Evolutionary conservation across 2,888 invertebrate genomes (phyloP), one percentile per base, ranked within the genome.

Genomic region (Cataglyphis livida): DNA sequence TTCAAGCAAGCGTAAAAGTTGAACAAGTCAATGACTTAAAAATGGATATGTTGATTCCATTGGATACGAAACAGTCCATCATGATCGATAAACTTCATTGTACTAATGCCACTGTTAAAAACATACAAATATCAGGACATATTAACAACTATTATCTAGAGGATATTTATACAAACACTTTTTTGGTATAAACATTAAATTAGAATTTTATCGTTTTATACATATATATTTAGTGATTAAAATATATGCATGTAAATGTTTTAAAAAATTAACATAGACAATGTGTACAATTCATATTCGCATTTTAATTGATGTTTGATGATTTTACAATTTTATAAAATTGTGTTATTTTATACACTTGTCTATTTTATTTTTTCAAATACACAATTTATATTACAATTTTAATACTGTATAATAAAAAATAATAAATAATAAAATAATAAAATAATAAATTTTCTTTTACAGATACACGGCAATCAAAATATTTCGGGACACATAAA

Each of bases 121-220:
- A 90, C 10, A 18, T 93, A 21, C 78, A 89, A 21, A 82, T 90
- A 15, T 38, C 18, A 15, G 95, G 94, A 0, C 85, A 54, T 0
- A 89, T 95, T 0, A 96, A 96, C 89, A 94, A 92, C 0, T 84
- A 94, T 1, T 91, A 95, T 86, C 91, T 96, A 25, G 83, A 91
- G 2, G 84, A 94, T 54, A 95, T 96, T 90, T 95, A 94, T 79
- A 82, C 92, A 25, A 95, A 96, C 83, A 96, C 96, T 0, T 91
- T 96, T 15, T 94, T 95, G 96, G 96, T 96, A 93, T 21, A 65
- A 44, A 61, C 10, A 3, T 38, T 9, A n/a, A 71, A 35, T 15
- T 32, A 59, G 9, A 70, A 41, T 21, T 54, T 21, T 75, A 70
- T 54, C 9, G 4, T 75, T 62, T 57, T 3, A 2, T 9, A 25